Evolutionary conservation across 1,140 invertebrate genomes (phyloP), one percentile per base, ranked within the genome.

Genomic region (Hypothenemus hampei): DNA sequence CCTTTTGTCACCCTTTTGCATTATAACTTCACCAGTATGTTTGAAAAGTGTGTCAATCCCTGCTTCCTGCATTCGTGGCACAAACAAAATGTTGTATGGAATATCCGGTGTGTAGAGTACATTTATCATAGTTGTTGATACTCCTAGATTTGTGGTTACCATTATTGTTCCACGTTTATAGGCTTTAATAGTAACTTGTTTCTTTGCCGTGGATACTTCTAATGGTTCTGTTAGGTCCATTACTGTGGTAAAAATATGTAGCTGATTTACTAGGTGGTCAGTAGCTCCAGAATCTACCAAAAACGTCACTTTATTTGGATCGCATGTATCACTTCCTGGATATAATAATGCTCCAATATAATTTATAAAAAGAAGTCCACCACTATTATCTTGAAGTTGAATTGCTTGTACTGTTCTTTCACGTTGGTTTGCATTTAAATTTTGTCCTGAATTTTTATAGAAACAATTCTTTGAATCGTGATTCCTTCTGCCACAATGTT

Each of bases 21-120:
- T 35, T 19, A 16, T 35, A 26, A 68, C 59, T 43, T 64, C 66
- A n/a, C 31, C 20, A 44, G 60, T 52, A 41, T 63, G n/a, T 49
- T 66, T 44, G 40, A 65, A 66, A 49, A 58, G 53, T 8, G 67
- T 49, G 16, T 41, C 56, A 39, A 66, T 59, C 3, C 67, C 67
- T 16, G 61, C 54, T 26, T 59, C 44, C 49, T 69, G 66, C 40
- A 71, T 62, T 40, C 60, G 60, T 1, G 46, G 43, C 3, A 71
- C 66, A 1, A 65, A 71, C 7, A 70, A 23, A 18, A 70, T 31
- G 36, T 70, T 70, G 45, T 66, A 60, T 6, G 2, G 45, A n/a
- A 47, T 19, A 52, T 63, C 7, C 58, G 49, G 15, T 16, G 35
- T 11, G 31, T 55, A 47, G 2, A 59, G 43, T 10, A 59, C 57